Evolutionary conservation across 2,113 vertebrate genomes (phyloP).

Genomic region (Picathartes gymnocephalus): DNA sequence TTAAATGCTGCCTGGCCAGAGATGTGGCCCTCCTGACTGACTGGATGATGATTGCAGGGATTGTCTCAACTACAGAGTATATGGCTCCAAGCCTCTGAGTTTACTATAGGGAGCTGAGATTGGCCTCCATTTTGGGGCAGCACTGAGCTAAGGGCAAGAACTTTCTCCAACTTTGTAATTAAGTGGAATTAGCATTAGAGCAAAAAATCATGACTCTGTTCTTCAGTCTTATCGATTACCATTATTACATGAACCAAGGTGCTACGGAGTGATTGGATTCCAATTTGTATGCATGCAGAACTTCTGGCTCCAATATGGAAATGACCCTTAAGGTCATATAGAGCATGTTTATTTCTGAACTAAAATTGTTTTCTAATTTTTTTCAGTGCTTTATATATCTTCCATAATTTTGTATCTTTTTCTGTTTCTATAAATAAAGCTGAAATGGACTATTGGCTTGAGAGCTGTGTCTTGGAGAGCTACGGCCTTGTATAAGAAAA

Average conservation of each 20-base stretch:
- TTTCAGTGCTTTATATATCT: not conserved
- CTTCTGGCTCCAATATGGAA: not conserved
- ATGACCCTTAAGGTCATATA: not conserved
- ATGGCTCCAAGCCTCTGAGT: not conserved
- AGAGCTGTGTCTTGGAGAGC: not conserved
- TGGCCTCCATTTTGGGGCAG: not conserved
- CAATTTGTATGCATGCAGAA: not conserved
- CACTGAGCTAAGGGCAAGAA: not conserved
- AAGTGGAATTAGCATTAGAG: not conserved
- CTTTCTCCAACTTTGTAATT: not conserved
- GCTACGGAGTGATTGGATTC: not conserved
- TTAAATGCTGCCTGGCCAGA: not conserved
- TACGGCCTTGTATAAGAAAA: not conserved
- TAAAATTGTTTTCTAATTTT: not conserved
- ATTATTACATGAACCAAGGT: not conserved
- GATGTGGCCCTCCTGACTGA: not conserved
- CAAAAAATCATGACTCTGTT: not conserved
- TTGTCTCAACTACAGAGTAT: not conserved
- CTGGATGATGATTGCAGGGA: not conserved
- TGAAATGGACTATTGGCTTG: not conserved
- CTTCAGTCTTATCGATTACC: not conserved
- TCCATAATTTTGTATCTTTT: not conserved
- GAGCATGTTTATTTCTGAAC: not conserved
- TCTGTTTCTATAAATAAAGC: slow-evolving; percentile 40
- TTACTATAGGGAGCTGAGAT: not conserved